These are phyloP conservation scores for Dolichallabes microphthalmus DNA, from an alignment of 2,113 vertebrate species.

Conservation along the genomic window DNA sequence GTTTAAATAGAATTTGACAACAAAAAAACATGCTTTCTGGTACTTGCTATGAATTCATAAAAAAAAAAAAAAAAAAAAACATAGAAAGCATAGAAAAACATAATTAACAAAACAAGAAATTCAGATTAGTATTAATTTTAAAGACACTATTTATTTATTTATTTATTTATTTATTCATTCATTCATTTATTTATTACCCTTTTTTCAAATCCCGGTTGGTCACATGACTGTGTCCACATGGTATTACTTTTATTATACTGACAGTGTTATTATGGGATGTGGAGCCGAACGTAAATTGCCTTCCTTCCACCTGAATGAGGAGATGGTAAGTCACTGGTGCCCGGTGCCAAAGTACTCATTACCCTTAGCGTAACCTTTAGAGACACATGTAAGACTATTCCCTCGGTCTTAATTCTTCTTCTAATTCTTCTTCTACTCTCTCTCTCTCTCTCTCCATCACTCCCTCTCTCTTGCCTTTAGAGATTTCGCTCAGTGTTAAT, in stretches of 20 bases:
- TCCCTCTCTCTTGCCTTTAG: neutral
- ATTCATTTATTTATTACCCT: too few relatives aligned
- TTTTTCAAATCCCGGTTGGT: neutral
- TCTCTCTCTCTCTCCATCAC: neutral
- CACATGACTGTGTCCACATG: neutral
- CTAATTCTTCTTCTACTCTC: conserved; percentile 8
- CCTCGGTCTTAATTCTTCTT: conserved; percentile 70
- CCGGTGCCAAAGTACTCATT: conserved; percentile 65
- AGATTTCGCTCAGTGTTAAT: conserved; percentile 15
- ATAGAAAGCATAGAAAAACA: neutral
- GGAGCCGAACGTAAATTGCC: neutral
- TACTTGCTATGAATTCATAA: neutral
- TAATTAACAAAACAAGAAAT: neutral
- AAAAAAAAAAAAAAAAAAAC: neutral
- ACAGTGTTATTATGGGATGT: neutral
- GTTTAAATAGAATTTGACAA: too few relatives aligned
- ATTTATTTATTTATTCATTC: too few relatives aligned
- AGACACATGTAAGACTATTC: conserved; percentile 68
- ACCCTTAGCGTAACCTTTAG: conserved; percentile 75
- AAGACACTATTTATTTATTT: neutral
- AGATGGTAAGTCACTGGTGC: conserved; percentile 23
- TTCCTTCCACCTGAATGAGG: conserved; percentile 2
- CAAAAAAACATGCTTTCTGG: too few relatives aligned
- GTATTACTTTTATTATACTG: too few relatives aligned
- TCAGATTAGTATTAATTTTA: neutral